phyloP scores from a whole-genome alignment of 1,140 invertebrate genomes.

The Drosophila kurseongensis region DNA sequence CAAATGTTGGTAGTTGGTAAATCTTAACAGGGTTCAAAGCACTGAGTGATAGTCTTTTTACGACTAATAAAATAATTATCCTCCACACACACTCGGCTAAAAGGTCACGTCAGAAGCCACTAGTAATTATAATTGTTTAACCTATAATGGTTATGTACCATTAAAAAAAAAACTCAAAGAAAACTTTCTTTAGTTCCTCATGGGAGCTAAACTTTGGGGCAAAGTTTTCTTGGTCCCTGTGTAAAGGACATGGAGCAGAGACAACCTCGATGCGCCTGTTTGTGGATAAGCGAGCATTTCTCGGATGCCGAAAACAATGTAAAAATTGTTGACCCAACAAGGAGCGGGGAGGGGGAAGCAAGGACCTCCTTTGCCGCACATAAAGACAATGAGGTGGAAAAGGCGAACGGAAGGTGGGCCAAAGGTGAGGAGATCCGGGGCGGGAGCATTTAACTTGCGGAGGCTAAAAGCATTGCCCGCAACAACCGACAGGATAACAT shows the following conservation, averaged over 20 bases:
- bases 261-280: constrained; percentile 46
- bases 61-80: constrained; percentile 7
- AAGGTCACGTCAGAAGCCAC: constrained; percentile 44
- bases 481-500: constrained; percentile 43
- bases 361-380: constrained; percentile 11
- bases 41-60: background rate
- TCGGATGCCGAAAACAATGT: constrained; percentile 68
- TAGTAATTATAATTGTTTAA: constrained; percentile 55
- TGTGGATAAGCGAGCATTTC: constrained; percentile 61
- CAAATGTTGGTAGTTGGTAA: no score
- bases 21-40: background rate
- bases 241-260: constrained; percentile 37
- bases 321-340: constrained; percentile 74
- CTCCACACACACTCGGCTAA: background rate
- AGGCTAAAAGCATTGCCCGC: constrained; percentile 72
- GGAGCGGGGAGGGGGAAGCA: constrained; percentile 4
- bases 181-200: constrained; percentile 34
- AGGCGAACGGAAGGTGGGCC: constrained; percentile 4
- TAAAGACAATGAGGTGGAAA: constrained; percentile 64
- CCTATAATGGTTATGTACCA: constrained; percentile 57
- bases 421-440: constrained; percentile 33
- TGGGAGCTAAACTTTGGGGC: constrained; percentile 48
- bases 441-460: constrained; percentile 57
- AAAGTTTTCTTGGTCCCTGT: constrained; percentile 30
- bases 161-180: constrained; percentile 30